A percentile compares a stretch with the other conserved stretches of the same genome.
phyloP scores from a whole-genome alignment of 2,888 invertebrate species.

The Bursaphelenchus okinawaensis region DNA sequence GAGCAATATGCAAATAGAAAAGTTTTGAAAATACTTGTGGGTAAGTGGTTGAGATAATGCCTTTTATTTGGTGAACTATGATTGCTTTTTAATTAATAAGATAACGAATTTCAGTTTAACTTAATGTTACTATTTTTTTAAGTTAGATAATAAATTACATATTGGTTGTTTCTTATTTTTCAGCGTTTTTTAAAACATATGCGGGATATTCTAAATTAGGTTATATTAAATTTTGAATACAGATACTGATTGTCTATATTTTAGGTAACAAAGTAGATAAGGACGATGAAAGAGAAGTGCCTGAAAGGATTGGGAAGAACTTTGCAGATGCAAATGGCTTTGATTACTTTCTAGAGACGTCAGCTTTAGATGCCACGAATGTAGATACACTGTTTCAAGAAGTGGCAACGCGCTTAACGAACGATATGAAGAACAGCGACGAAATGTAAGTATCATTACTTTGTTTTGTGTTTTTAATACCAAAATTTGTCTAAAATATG shows the following conservation, averaged over 20 bases:
- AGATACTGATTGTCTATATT: conserved; percentile 17
- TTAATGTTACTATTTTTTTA: too few species aligned
- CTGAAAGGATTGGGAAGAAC: conserved; percentile 83
- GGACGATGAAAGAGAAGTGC: conserved; percentile 83
- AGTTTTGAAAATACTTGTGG: conserved; percentile 86
- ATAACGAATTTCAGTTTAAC: background rate
- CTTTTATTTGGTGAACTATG: background rate
- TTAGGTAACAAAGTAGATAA: conserved; percentile 94
- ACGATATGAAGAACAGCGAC: conserved; percentile 57
- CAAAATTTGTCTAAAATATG: too few species aligned
- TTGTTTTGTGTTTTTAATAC: too few species aligned
- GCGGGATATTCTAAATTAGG: too few species aligned
- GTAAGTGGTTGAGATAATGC: conserved; percentile 64
- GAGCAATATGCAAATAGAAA: conserved; percentile 93
- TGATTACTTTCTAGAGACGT: conserved; percentile 89
- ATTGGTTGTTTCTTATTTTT: too few species aligned
- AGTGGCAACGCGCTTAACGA: conserved; percentile 67
- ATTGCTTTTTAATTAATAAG: background rate
- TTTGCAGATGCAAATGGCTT: conserved; percentile 88
- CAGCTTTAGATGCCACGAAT: conserved; percentile 94
- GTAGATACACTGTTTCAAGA: conserved; percentile 93
- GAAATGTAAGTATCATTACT: conserved; percentile 37
- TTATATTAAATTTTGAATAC: too few species aligned
- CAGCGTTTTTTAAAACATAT: too few species aligned
- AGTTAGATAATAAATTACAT: too few species aligned